Conservation (phyloP, 2,113 vertebrate species). For the Urocolius indicus region DNA sequence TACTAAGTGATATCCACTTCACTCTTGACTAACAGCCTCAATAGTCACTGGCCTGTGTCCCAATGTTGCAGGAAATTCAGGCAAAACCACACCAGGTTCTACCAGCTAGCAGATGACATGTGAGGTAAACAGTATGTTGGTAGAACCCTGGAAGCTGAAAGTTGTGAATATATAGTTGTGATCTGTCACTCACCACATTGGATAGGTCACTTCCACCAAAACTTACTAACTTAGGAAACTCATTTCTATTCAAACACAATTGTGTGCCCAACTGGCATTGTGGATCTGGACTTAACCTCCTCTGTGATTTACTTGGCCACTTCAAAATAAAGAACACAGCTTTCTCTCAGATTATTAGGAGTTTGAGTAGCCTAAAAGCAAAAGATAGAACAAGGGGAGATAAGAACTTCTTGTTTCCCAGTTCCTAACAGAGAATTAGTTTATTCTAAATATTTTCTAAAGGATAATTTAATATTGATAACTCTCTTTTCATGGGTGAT, state of each 20-base stretch:
- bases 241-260: background rate
- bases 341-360: background rate
- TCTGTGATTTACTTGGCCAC: background rate
- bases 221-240: background rate
- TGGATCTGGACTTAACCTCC: background rate
- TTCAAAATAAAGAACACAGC: background rate
- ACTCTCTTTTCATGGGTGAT: background rate
- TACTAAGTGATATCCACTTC: background rate
- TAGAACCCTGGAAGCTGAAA: background rate
- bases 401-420: background rate
- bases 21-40: background rate
- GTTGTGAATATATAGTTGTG: background rate
- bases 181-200: background rate
- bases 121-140: background rate
- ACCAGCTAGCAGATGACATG: background rate
- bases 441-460: background rate
- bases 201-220: background rate
- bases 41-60: background rate
- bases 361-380: background rate
- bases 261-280: background rate
- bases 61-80: background rate
- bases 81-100: background rate
- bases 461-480: background rate
- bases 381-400: background rate
- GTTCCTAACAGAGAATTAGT: background rate